Evolutionary conservation across 2,888 invertebrate genomes (phyloP), one percentile per base, ranked within the genome.

Genomic region (Eupithecia centaureata): DNA sequence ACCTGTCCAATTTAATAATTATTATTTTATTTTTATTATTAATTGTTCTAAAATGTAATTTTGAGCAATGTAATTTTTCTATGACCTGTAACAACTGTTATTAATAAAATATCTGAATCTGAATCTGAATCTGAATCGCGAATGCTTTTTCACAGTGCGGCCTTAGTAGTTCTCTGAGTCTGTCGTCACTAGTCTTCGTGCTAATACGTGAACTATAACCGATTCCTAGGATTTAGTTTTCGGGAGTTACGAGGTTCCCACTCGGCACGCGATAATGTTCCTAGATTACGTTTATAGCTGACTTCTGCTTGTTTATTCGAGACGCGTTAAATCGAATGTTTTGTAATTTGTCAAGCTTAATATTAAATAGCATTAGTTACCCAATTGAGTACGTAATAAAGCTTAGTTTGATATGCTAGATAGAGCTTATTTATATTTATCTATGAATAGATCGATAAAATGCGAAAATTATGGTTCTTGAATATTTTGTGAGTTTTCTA

Each of bases 191-290:
- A 35, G n/a, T n/a, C 15, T 5, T 5, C 4, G 35, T 35, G n/a
- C 5, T 18, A 38, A 42, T 18, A 42, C 42, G 42, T 42, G 42
- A 18, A 42, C 0, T 7, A 42, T 7, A 8, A 18, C 18, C 2
- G 42, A 18, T 10, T 10, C 18, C 18, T 22, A 22, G 42, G 18
- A 47, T 10, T 2, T 1, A 42, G 7, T 0, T 8, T 7, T 8
- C n/a, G n/a, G 5, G 38, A 42, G 18, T 42, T n/a, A n/a, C 38
- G 38, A 42, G 42, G 18, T 18, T 18, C 18, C 7, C 52, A 28
- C n/a, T n/a, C 59, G 71, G 70, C 60, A 71, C 69, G 71, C 66
- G 59, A 68, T 68, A 71, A 68, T 69, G 64, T 52, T 47, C 52
- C 2, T 22, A 56, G 32, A 64, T 62, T 68, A 68, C 54, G 47